phyloP scores from a whole-genome alignment of 2,113 vertebrate species.

The Pseudopipra pipra region DNA sequence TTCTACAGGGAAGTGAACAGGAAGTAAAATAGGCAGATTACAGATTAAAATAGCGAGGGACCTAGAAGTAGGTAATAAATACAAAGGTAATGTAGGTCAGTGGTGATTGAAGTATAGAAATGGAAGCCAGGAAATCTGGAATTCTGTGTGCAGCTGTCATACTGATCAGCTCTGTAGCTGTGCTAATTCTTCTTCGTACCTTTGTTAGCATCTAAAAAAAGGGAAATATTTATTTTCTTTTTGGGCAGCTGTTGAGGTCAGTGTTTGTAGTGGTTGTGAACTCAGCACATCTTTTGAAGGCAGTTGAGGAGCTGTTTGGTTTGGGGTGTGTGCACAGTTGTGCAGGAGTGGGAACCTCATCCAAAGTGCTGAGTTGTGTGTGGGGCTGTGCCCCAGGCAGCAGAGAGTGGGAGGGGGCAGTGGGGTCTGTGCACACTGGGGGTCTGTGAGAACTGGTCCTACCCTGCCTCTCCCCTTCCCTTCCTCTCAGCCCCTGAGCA shows the following conservation, averaged over 20 bases:
- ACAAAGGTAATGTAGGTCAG: neutral
- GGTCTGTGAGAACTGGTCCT: neutral
- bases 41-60: neutral
- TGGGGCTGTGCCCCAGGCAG: neutral
- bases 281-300: neutral
- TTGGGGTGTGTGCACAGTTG: neutral
- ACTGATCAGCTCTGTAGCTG: neutral
- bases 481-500: neutral
- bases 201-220: neutral
- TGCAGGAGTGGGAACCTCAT: neutral
- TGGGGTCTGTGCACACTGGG: neutral
- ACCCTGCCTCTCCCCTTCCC: neutral
- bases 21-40: neutral
- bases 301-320: neutral
- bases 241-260: neutral
- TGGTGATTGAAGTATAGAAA: neutral
- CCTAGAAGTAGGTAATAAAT: neutral
- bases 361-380: fast-evolving
- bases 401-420: neutral
- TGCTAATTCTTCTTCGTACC: neutral
- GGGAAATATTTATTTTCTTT: fast-evolving
- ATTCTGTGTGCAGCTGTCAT: neutral
- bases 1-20: neutral
- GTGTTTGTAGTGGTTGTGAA: neutral
- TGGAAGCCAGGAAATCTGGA: neutral